Base-by-base conservation (phyloP, 2,797 vertebrate species). In the Macroramphosus scolopax region DNA sequence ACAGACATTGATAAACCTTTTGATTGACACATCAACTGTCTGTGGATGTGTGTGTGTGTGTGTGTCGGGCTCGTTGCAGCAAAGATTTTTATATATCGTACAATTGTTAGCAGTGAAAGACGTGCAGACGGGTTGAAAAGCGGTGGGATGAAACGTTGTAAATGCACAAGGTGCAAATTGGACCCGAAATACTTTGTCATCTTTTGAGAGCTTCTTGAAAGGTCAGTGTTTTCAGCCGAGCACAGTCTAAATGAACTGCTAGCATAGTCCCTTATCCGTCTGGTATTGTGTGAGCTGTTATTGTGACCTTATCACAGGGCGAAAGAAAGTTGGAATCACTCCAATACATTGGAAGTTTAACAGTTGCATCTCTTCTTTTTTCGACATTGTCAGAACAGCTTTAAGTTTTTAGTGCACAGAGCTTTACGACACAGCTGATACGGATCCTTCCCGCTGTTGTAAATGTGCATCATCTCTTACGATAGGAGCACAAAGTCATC, bases 1-100 rank as follows among this genome's bases (percentile, higher is more conserved):
- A 83, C 60, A 72, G 79, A 82, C 83, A 86, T 72, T 84, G 81
- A 88, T 87, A 81, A 72, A 89, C 63, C 72, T 34, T 61, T 69
- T 89, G 86, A 90, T 74, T 89, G 89, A 88, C 87, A 86, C 63
- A 39, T 73, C 64, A 47, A 50, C 69, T 79, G 46, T 41, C 36
- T 39, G 66, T 46, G 39, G 18, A 34, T 61, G 62, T 74, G 33
- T 62, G 48, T 59, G 49, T 53, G n/a, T 61, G 62, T 74, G 33
- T 62, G 48, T 59, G 49, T 53, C n/a, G n/a, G n/a, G n/a, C n/a
- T 15, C 63, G 51, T 57, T 63, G 39, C 24, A 64, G 53, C 49
- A 57, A 65, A 71, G 69, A 57, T 9, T 75, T 8, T 34, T 49
- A 56, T 65, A 47, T 44, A 24, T 43, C 24, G 15, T 39, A 40